These are phyloP conservation scores for Prosopocoilus inquinatus DNA, from an alignment of 2,888 invertebrate species.

Conservation along the genomic window DNA sequence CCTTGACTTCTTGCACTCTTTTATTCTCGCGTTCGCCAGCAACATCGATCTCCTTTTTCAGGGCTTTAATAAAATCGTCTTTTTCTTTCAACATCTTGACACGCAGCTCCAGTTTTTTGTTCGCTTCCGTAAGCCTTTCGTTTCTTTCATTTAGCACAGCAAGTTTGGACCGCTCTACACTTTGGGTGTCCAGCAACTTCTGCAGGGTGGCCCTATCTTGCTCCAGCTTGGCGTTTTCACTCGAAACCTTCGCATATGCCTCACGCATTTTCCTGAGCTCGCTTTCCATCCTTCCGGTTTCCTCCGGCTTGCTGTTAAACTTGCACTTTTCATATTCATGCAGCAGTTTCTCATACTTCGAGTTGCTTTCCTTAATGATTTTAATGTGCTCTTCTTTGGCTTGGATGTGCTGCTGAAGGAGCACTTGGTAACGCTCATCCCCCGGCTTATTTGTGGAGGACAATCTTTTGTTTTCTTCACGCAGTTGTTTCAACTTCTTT, in stretches of 20 bases:
- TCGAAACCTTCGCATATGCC: constrained; percentile 40
- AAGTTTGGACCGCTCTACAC: constrained; percentile 31
- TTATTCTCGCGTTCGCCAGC: constrained; percentile 42
- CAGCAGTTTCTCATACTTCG: constrained; percentile 32
- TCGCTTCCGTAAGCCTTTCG: constrained; percentile 46
- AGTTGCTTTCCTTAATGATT: constrained; percentile 28
- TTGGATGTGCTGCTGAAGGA: constrained; percentile 34
- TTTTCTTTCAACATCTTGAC: constrained; percentile 47
- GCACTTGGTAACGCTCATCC: constrained; percentile 33
- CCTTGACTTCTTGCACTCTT: constrained; percentile 57
- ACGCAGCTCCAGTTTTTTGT: constrained; percentile 43
- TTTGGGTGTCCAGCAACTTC: constrained; percentile 36
- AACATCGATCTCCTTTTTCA: constrained; percentile 42
- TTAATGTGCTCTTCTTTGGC: constrained; percentile 33
- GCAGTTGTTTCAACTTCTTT: constrained; percentile 38
- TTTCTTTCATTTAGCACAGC: constrained; percentile 44
- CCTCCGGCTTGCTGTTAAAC: constrained; percentile 2
- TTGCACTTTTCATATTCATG: constrained; percentile 25
- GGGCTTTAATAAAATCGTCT: constrained; percentile 42
- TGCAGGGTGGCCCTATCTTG: constrained; percentile 39
- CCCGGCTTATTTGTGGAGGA: constrained; percentile 16
- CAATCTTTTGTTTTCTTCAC: constrained; percentile 37
- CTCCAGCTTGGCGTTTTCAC: constrained; percentile 41
- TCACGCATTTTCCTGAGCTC: constrained; percentile 36
- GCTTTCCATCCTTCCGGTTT: constrained; percentile 19